Base-by-base conservation (phyloP, 2,888 invertebrate species). In the Lumbricus terrestris region DNA sequence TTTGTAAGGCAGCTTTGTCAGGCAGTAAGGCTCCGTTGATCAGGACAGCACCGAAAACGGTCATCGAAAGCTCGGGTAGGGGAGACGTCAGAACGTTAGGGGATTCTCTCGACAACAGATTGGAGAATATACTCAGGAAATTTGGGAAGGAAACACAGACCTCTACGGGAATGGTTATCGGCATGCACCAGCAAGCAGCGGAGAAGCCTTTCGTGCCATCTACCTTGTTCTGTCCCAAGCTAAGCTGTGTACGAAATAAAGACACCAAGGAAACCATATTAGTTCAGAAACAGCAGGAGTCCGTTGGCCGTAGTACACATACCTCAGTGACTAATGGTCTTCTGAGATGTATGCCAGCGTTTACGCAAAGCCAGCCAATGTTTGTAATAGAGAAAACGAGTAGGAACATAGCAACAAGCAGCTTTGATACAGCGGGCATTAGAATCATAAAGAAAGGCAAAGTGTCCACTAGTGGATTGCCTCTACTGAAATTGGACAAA, bases 41-140 rank as follows among this genome's bases (percentile, higher is more conserved):
- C 5, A 85, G 37, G 35, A 37, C 35, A 85, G 34, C 85, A 35
- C 85, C 85, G 13, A 34, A 8, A 85, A 20, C n/a, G 18, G 35
- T 35, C 20, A 23, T 37, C 3, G 37, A 18, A 85, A 18, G 35
- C 34, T 34, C 85, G n/a, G 23, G 37, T 23, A 34, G n/a, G 4
- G 33, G 33, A 35, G 83, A 83, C 33, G 20, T 3, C 18, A 34
- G 85, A 85, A 35, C 23, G 23, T 85, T 35, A 18, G 85, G 23
- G 18, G 85, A 18, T 18, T 35, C 35, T 5, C 23, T 85, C 35
- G 85, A 85, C 23, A 35, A 85, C 35, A 85, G 37, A 35, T 20
- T 85, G 85, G 85, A 85, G 37, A 85, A 37, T 85, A 85, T 85
- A 37, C 34, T 85, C 34, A 85, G 16, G 85, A 85, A 85, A 37